Evolutionary conservation across 2,888 invertebrate genomes (phyloP), one percentile per base, ranked within the genome.

Genomic region (Graphium colonna): DNA sequence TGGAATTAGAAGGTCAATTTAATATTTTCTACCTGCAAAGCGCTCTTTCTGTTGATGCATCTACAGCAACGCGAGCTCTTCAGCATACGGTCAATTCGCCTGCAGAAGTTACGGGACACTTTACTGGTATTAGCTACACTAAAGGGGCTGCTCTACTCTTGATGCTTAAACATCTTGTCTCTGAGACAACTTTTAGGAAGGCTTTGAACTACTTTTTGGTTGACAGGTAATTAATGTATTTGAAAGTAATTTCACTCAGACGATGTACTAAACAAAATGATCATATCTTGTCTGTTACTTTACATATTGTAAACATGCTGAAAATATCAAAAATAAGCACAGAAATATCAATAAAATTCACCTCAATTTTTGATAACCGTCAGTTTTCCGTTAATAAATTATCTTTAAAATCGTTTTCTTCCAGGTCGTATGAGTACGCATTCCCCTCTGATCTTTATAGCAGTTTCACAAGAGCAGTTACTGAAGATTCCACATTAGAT

Each of bases 1-100:
- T 94, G 91, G 92, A 93, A 41, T 71, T 95, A 47, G 91, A 91
- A 57, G 91, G 93, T 13, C 95, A 95, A 71, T 95, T 95, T 69
- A 92, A 94, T 15, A 84, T 94, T 0, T 92, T 93, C 64, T 93
- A 94, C 61, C 52, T 95, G 0, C 95, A 95, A 64, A 79, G 82
- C 1, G 93, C 93, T 0, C 79, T 95, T 46, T 81, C 78, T 0
- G 64, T 78, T 1, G 89, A 89, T 52, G 64, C 80, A 0, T 60
- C 71, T 0, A 58, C 59, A 0, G 41, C 41, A 12, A 91, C 92
- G 0, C 91, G 92, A 63, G 91, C 95, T 0, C 78, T 95, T 52
- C 91, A 90, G 21, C 86, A 92, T 42, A 68, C 76, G 0, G 93
- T 93, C 0, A 89, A 90, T 54, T 91, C 91, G 0, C 93, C 93